Percentiles rank a stretch among this genome's conserved stretches.
Evolutionary conservation across 2,888 invertebrate genomes (phyloP).

Genomic region (Apodemia duryi): DNA sequence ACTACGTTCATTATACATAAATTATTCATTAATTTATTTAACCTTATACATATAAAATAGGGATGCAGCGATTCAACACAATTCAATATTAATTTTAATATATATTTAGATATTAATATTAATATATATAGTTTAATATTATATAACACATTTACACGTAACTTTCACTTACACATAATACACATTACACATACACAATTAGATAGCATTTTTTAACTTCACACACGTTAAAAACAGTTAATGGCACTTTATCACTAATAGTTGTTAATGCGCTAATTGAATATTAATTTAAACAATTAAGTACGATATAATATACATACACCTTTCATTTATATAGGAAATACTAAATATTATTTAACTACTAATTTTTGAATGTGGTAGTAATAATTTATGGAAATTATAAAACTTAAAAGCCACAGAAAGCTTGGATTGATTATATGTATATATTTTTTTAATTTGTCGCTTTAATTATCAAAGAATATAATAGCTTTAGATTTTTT

Average conservation of each 20-base stretch:
- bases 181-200: neutral
- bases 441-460: too few species aligned
- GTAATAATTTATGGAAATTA: too few species aligned
- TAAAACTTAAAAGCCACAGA: too few species aligned
- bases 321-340: neutral
- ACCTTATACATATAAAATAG: too few species aligned
- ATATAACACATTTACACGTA: neutral
- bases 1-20: too few species aligned
- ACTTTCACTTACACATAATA: constrained; percentile 10
- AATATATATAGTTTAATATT: too few species aligned
- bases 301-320: neutral
- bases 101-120: too few species aligned
- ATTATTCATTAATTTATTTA: too few species aligned
- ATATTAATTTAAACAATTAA: constrained; percentile 11
- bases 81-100: too few species aligned
- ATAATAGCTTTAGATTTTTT: too few species aligned
- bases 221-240: neutral
- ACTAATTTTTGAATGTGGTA: neutral
- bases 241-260: neutral
- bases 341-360: neutral
- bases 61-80: too few species aligned
- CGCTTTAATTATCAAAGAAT: neutral
- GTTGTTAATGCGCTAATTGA: neutral
- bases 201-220: constrained; percentile 3
- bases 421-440: too few species aligned